A percentile compares a stretch with the other conserved stretches of the same genome.
These are phyloP conservation scores for Copsychus sechellarum DNA, from an alignment of 2,113 vertebrate genomes.

Conservation along the genomic window DNA sequence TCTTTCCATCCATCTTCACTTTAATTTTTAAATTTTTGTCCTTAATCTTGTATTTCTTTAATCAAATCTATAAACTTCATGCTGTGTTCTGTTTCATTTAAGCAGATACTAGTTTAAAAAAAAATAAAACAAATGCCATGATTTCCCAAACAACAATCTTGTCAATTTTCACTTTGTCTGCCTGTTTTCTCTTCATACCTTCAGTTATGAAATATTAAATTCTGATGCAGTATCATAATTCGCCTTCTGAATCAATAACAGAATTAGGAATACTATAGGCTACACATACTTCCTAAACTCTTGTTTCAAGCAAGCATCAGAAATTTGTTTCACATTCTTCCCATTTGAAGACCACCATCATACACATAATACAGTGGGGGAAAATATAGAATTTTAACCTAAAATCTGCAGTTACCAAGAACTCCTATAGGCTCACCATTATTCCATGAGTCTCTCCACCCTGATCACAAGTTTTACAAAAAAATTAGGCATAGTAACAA, in stretches of 20 bases:
- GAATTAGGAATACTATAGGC: background rate
- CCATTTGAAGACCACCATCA: background rate
- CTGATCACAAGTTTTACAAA: background rate
- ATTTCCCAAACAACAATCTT: background rate
- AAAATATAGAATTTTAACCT: background rate
- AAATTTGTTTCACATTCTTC: background rate
- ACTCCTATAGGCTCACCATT: background rate
- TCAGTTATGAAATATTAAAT: background rate
- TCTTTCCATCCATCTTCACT: constrained; percentile 22
- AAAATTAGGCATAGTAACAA: background rate
- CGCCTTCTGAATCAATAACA: background rate
- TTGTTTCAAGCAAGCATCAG: background rate
- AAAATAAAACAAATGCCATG: background rate
- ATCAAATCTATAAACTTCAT: constrained; percentile 19
- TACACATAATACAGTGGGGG: background rate
- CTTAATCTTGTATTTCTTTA: constrained; percentile 25
- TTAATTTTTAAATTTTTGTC: constrained; percentile 21
- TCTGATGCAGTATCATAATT: background rate
- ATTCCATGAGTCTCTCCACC: background rate
- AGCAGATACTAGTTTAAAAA: background rate
- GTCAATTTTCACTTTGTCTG: background rate
- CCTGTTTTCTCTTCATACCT: background rate
- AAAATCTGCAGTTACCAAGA: background rate
- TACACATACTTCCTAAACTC: background rate
- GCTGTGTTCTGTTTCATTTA: constrained; percentile 18